Base-by-base conservation (phyloP, 2,113 vertebrate genomes). In the Aptenodytes forsteri region DNA sequence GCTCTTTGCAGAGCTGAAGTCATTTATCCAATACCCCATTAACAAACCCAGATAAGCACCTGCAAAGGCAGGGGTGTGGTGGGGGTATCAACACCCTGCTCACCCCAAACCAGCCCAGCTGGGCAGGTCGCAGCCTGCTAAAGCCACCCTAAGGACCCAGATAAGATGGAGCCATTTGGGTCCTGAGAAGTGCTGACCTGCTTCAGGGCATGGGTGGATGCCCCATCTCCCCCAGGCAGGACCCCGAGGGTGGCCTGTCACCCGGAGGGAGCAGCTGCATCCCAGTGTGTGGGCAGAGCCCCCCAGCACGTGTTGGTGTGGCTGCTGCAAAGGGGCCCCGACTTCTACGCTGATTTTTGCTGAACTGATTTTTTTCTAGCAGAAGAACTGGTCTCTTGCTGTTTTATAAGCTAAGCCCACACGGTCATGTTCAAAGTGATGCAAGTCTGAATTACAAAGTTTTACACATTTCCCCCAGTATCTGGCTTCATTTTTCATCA, bases 281-380 rank as follows among this genome's bases (percentile, higher is more conserved):
- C 20, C 19, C 3, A 0, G 21, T 20, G 42, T 7, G 0, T 23
- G 44, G 34, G 29, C 59, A 50, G 36, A 42, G 38, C 7, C 18
- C 11, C 34, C 25, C 38, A 13, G 34, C 19, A 8, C 0, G 0
- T 32, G 8, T 27, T 2, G 2, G 5, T 7, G 59, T 2, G 4
- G 81, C 38, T 38, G 22, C 34, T 59, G 38, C 38, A 3, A 29
- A 55, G 30, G 9, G 3, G 0, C 5, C 32, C 21, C 9, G 19
- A 34, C 14, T 55, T 47, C 42, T 40, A n/a, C 1, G 0, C 7
- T 19, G 36, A 13, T 20, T 58, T 93, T 75, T 58, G 23, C 42
- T 66, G 23, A 23, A 64, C 47, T 17, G 16, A 7, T 49, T 42
- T 83, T 87, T 52, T 58, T 34, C 55, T 65, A 76, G 66, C 61